These are phyloP conservation scores for Drosophila takahashii DNA, from an alignment of 1,140 invertebrate species.

Conservation along the genomic window DNA sequence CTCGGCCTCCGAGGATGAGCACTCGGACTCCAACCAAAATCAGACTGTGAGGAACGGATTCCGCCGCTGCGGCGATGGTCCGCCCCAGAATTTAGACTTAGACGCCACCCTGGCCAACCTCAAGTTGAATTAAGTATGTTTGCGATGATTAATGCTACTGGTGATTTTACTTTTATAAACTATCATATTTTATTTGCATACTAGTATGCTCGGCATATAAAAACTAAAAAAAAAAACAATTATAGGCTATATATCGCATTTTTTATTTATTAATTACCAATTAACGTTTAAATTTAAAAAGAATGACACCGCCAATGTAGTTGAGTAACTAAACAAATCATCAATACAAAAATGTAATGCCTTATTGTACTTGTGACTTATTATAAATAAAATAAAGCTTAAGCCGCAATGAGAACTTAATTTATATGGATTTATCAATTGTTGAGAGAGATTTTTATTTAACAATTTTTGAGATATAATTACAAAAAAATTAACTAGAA, in stretches of 20 bases:
- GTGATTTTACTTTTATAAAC: constrained; percentile 15
- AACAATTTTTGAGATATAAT: too few species aligned
- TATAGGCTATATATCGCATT: background rate
- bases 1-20: constrained; percentile 11
- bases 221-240: constrained; percentile 1
- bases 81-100: constrained; percentile 7
- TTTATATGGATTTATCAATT: too few species aligned
- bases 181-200: constrained; percentile 9
- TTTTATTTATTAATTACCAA: background rate
- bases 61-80: constrained; percentile 1
- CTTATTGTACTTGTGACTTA: background rate
- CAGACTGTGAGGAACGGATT: constrained; percentile 7
- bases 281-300: background rate
- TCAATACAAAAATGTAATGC: background rate
- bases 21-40: background rate
- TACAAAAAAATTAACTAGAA: too few species aligned
- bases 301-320: background rate
- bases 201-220: constrained; percentile 18
- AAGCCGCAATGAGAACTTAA: background rate
- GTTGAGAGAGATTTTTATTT: too few species aligned
- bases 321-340: background rate
- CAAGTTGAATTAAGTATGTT: constrained; percentile 19
- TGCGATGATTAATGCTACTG: constrained; percentile 4
- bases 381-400: background rate
- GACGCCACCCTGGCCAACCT: background rate